phyloP scores from a whole-genome alignment of 2,797 vertebrate genomes.

The Tokudaia muenninki region DNA sequence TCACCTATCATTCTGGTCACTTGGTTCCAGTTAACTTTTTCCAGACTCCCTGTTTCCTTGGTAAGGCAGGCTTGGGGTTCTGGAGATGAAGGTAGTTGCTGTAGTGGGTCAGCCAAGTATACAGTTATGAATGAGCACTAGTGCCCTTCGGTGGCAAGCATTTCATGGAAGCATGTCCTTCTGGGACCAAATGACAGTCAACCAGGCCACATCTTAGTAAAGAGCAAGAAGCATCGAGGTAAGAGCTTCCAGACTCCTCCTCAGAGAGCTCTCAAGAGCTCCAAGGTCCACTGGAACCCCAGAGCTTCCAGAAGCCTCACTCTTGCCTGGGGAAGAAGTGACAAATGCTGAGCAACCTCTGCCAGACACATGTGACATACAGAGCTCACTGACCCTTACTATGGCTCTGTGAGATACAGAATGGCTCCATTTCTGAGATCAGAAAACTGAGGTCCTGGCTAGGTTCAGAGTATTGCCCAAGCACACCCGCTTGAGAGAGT shows the following conservation, averaged over 20 bases:
- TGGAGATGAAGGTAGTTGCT: slow-evolving; percentile 51
- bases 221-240: not conserved
- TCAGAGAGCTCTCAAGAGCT: slow-evolving; percentile 41
- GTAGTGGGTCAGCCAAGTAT: slow-evolving; percentile 40
- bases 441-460: slow-evolving; percentile 32
- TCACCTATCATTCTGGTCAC: not conserved
- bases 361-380: not conserved
- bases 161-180: slow-evolving; percentile 20
- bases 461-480: slow-evolving; percentile 61
- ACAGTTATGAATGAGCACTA: slow-evolving; percentile 63
- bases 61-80: slow-evolving; percentile 33
- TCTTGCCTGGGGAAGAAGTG: slow-evolving; percentile 54
- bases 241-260: not conserved
- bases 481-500: slow-evolving; percentile 34
- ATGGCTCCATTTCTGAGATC: slow-evolving; percentile 51
- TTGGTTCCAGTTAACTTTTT: slow-evolving; percentile 11
- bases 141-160: slow-evolving; percentile 46
- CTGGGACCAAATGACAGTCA: slow-evolving; percentile 60
- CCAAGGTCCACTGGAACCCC: not conserved
- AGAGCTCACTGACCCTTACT: slow-evolving; percentile 37
- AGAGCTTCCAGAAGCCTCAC: not conserved
- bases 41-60: not conserved
- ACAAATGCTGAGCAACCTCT: not conserved
- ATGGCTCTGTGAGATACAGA: not conserved
- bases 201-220: slow-evolving; percentile 13